Base-by-base conservation (phyloP, 2,888 invertebrate species). In the Rhagonycha fulva region DNA sequence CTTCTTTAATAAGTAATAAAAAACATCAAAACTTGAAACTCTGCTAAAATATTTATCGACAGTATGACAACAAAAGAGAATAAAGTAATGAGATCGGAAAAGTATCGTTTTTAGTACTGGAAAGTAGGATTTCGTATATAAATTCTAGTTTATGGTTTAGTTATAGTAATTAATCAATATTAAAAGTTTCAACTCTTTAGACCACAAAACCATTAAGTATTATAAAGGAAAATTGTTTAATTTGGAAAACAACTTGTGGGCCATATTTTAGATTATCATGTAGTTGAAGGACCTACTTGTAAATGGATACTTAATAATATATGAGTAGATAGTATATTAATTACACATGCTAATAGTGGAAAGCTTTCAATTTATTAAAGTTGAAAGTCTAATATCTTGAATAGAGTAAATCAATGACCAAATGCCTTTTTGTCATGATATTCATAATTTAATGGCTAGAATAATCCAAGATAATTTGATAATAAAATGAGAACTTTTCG, bases 321-420 rank as follows among this genome's bases (percentile, higher is more conserved):
- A 47, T n/a, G 7, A 47, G 47, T 32, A 32, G 19, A 19, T 19
- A 32, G 32, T 47, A 47, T 47, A 47, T 47, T 47, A 47, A 47
- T 47, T 47, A n/a, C 47, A 47, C n/a, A n/a, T n/a, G 47, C 47
- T 77, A 75, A 76, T 76, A 71, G 74, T 71, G 69, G 76, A 75
- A 75, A 76, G 79, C 79, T 76, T 79, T 78, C 70, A 75, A 74
- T 71, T 72, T 79, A 76, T 78, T 79, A 77, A 76, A 76, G 74
- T 71, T 72, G 74, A 76, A 78, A 78, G 78, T 79, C 75, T 73
- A 79, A 76, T 71, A 67, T 71, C 76, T 70, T 62, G 47, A 72
- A 72, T 24, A 68, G 70, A 72, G 70, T 72, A 73, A 71, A 78
- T 76, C 76, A 78, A 76, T 76, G 72, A 66, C 23, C 69, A 76